A percentile compares a stretch with the other conserved stretches of the same genome.
Conservation (phyloP, 30 jellyfish, hydroid and myxozoan genomes). For the Hydractinia symbiolongicarpus region DNA sequence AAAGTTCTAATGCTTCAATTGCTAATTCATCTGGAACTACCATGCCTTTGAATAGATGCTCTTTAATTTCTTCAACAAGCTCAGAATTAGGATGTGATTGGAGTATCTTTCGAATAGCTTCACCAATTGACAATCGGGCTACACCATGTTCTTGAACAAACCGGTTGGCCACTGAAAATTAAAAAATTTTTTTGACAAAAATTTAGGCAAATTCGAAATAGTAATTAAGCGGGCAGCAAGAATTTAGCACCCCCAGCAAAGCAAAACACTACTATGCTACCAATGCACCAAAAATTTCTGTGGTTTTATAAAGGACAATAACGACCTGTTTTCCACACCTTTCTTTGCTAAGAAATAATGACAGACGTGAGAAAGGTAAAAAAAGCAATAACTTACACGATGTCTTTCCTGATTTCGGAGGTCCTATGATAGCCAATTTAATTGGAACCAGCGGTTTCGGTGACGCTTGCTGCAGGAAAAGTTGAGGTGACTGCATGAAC, state of each 20-base stretch:
- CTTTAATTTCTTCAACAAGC: constrained; percentile 58
- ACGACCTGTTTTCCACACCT: no score
- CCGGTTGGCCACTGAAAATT: constrained; percentile 71
- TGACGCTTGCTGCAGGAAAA: constrained; percentile 55
- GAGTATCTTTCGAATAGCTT: constrained; percentile 65
- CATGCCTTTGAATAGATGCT: constrained; percentile 52
- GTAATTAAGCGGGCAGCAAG: no score
- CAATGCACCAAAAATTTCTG: no score
- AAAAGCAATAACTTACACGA: not conserved
- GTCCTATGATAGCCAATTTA: constrained; percentile 73
- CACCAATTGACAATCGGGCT: constrained; percentile 90
- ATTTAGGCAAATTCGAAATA: no score
- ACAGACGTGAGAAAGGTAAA: not conserved
- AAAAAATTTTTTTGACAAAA: not conserved
- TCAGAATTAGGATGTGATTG: constrained; percentile 38
- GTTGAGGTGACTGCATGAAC: constrained; percentile 67
- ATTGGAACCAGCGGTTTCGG: constrained; percentile 85
- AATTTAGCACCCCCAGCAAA: no score
- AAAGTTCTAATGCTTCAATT: constrained; percentile 59
- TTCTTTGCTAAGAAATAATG: no score
- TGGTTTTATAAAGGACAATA: no score
- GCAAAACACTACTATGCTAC: no score
- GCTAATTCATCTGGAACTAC: constrained; percentile 93
- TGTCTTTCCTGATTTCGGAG: constrained; percentile 90
- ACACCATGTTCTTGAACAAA: constrained; percentile 75